phyloP scores from a whole-genome alignment of 2,797 vertebrate genomes.

The Otolemur crassicaudatus region DNA sequence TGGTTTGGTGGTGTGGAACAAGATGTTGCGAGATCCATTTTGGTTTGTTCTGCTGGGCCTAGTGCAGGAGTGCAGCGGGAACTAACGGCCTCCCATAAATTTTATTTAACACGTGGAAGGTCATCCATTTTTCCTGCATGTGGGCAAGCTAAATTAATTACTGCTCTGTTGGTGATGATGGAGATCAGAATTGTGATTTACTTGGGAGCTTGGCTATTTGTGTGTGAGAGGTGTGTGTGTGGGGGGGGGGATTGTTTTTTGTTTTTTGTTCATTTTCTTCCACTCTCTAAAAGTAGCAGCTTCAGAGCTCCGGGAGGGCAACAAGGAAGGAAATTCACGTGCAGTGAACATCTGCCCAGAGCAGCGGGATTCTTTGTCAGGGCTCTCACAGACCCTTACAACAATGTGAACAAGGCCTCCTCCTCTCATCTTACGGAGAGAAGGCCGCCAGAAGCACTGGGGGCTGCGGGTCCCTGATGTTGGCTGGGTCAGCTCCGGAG shows the following conservation, averaged over 20 bases:
- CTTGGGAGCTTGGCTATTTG: neutral
- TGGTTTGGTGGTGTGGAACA: neutral
- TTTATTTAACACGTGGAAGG: neutral
- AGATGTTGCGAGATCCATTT: neutral
- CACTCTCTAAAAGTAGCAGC: neutral
- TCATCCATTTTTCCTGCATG: constrained; percentile 69
- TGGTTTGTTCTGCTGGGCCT: neutral
- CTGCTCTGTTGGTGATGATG: constrained; percentile 55
- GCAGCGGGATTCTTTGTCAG: neutral
- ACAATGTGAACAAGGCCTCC: neutral
- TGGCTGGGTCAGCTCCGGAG: neutral
- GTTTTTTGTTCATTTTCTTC: constrained; percentile 11
- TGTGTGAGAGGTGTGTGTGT: no score
- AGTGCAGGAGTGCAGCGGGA: neutral
- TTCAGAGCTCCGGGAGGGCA: neutral
- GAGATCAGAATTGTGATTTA: constrained; percentile 51
- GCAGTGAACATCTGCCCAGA: neutral
- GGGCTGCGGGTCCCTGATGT: neutral
- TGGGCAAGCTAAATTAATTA: constrained; percentile 69
- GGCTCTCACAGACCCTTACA: neutral
- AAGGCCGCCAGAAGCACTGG: neutral
- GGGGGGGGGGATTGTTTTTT: no score
- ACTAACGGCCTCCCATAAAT: neutral
- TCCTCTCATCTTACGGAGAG: neutral
- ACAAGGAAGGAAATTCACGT: neutral